Evolutionary conservation across 2,113 vertebrate genomes (phyloP).

Genomic region (Lepidothrix coronata): DNA sequence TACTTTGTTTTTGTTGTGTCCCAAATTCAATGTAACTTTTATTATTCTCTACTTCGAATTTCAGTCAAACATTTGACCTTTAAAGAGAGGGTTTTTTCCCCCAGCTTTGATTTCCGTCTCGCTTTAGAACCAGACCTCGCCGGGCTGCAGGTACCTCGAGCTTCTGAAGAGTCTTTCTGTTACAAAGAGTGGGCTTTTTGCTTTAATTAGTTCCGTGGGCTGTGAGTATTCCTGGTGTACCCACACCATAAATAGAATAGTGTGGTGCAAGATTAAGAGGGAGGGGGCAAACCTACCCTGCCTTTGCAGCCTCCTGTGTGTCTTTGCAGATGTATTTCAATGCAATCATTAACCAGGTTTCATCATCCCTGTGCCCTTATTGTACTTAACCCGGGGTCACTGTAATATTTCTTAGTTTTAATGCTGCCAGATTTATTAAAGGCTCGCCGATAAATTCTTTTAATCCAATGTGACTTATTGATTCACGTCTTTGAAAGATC

Average conservation of each 20-base stretch:
- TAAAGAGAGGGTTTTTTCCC: background rate
- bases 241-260: background rate
- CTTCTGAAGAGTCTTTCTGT: background rate
- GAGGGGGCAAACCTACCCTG: background rate
- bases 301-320: background rate
- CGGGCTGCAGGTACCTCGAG: background rate
- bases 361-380: slow-evolving; percentile 34
- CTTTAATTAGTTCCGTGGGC: background rate
- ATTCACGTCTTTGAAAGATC: slow-evolving; percentile 43
- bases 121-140: background rate
- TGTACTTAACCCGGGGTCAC: slow-evolving; percentile 42
- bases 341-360: background rate
- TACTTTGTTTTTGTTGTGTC: background rate
- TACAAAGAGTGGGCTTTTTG: background rate
- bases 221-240: background rate
- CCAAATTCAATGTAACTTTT: background rate
- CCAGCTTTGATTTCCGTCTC: background rate
- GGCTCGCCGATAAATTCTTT: slow-evolving; percentile 46
- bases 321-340: background rate
- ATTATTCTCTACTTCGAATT: background rate
- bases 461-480: slow-evolving; percentile 57
- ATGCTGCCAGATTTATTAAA: slow-evolving; percentile 42
- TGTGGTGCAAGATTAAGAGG: background rate
- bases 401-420: slow-evolving; percentile 48
- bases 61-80: background rate